Base-by-base conservation (phyloP, 2,888 invertebrate species). In the Alitta virens region DNA sequence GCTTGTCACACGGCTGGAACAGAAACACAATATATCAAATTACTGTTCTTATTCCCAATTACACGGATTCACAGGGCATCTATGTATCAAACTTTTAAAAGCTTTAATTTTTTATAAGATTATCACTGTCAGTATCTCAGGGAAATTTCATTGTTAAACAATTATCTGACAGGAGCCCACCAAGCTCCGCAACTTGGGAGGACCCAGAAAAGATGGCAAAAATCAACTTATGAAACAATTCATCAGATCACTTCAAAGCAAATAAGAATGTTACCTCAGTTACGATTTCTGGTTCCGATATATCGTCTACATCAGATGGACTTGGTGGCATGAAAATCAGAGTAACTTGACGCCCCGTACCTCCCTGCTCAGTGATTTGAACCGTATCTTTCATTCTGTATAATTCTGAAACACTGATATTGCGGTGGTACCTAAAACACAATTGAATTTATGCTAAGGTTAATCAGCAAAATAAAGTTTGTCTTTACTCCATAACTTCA, bases 321-420 rank as follows among this genome's bases (percentile, higher is more conserved):
- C 33, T 33, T 33, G 33, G 33, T 33, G 33, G 33, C 33, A 12
- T 52, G 52, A 7, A 24, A 43, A 55, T 27, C 7, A 91, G 83
- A n/a, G 86, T 85, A 33, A 91, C 88, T 82, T 90, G 89, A 61
- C 91, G 85, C 33, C 90, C 83, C 16, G 77, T 71, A 2, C 80
- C 80, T 73, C 88, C 88, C 64, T 72, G 71, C 57, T 90, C 89
- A n/a, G 85, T 85, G n/a, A 92, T 88, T 55, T 85, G 85, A 71
- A 91, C 90, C 0, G 91, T 88, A 74, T 93, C 92, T 70, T 87
- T 88, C 78, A 93, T 86, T 66, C 80, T 78, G 71, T 83, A 84
- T 62, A 85, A 72, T 63, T 85, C 85, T 3, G 84, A 80, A 2
- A 84, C 82, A 61, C 83, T 83, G 51, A 85, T 82, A 0, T 90